Evolutionary conservation across 2,113 vertebrate genomes (phyloP).

Genomic region (Tylochromis polylepis): DNA sequence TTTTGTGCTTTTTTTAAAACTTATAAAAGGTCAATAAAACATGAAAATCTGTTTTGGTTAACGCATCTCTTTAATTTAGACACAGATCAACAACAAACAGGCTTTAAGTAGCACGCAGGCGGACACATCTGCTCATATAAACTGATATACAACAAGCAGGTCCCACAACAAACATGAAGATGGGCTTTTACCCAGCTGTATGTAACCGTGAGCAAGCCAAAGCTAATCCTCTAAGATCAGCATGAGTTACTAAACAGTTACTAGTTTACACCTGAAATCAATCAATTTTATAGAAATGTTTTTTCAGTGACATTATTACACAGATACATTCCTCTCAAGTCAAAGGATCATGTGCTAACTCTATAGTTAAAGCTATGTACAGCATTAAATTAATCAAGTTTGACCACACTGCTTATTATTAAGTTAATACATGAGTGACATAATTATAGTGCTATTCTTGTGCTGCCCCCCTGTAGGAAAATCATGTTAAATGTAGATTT

Average conservation of each 20-base stretch:
- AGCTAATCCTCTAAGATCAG: neutral
- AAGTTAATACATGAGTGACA: neutral
- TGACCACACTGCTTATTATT: neutral
- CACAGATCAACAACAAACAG: constrained; percentile 22
- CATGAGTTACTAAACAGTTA: neutral
- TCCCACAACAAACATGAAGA: neutral
- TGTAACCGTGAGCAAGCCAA: neutral
- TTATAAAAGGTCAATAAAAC: neutral
- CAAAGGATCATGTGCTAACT: neutral
- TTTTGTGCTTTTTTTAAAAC: neutral
- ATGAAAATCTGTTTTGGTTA: neutral
- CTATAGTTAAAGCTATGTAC: constrained; percentile 42
- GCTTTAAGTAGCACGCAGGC: neutral
- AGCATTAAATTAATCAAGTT: constrained; percentile 10
- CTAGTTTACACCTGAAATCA: neutral
- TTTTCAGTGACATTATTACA: neutral
- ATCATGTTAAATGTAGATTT: neutral
- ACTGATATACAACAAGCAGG: neutral
- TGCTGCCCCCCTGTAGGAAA: neutral
- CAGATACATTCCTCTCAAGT: constrained; percentile 19
- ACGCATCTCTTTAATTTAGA: constrained; percentile 36
- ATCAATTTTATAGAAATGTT: neutral
- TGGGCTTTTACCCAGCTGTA: neutral
- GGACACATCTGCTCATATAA: neutral
- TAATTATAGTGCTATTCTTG: neutral